Percentiles rank a stretch among this genome's conserved stretches.
Evolutionary conservation across 2,888 invertebrate species (phyloP).

Genomic region (Amphiduros pacificus): DNA sequence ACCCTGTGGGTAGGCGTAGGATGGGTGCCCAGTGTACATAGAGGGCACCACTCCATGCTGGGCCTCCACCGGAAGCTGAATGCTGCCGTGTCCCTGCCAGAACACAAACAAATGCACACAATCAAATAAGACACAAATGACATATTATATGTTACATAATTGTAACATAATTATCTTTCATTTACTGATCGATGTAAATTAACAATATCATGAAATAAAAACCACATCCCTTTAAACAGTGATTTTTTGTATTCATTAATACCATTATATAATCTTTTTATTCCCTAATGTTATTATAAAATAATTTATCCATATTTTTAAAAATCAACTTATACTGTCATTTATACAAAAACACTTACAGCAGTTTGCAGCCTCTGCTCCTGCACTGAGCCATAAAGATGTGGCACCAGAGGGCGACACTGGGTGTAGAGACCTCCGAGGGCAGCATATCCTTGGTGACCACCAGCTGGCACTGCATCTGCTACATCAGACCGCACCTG

Average conservation of each 20-base stretch:
- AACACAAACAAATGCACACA: no score
- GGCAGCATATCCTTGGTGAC: slow-evolving; percentile 58
- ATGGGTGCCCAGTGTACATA: slow-evolving; percentile 56
- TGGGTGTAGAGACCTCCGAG: slow-evolving; percentile 57
- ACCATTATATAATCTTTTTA: no score
- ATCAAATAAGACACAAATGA: no score
- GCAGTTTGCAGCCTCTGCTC: slow-evolving; percentile 37
- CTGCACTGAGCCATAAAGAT: slow-evolving; percentile 48
- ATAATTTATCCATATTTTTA: no score
- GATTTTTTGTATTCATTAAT: no score
- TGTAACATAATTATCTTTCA: no score
- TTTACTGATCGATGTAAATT: no score
- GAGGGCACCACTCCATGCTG: slow-evolving; percentile 50
- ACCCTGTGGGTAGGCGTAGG: slow-evolving; percentile 54
- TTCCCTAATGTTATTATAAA: no score
- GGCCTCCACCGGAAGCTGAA: slow-evolving; percentile 48
- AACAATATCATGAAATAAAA: background rate
- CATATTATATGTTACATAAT: no score
- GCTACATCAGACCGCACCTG: slow-evolving; percentile 50
- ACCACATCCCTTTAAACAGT: no score
- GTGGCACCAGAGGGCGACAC: slow-evolving; percentile 52
- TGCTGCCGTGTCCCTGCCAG: slow-evolving; percentile 52
- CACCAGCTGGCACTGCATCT: slow-evolving; percentile 52
- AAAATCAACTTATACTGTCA: no score
- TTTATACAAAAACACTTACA: no score